Conservation (phyloP, 2,888 invertebrate species). For the Andrena hattorfiana region DNA sequence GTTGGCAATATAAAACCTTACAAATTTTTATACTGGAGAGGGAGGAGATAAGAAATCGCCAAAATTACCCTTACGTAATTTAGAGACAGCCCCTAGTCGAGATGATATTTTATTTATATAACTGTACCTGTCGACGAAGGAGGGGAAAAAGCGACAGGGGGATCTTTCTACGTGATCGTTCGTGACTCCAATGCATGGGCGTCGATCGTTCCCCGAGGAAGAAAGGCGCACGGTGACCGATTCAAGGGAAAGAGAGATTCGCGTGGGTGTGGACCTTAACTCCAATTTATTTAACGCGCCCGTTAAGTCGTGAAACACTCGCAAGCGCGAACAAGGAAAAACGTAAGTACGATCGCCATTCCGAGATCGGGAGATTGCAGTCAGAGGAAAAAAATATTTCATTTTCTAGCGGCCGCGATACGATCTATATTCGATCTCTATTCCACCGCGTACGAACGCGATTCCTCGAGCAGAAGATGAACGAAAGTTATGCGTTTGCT, state of each 20-base stretch:
- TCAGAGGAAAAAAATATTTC: constrained; percentile 12
- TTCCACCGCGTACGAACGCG: neutral
- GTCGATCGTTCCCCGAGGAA: constrained; percentile 43
- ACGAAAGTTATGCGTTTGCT: constrained; percentile 56
- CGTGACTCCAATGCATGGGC: constrained; percentile 59
- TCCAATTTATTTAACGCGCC: constrained; percentile 53
- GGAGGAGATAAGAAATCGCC: too few relatives aligned
- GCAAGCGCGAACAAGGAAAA: constrained; percentile 16
- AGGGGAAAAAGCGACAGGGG: constrained; percentile 31
- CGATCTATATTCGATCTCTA: constrained; percentile 33
- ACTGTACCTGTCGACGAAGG: constrained; percentile 25
- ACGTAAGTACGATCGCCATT: constrained; percentile 18
- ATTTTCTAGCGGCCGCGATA: constrained; percentile 22
- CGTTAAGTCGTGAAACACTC: constrained; percentile 32
- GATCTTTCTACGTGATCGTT: constrained; percentile 64
- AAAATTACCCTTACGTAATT: too few relatives aligned
- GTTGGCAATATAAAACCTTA: too few relatives aligned
- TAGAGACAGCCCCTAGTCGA: neutral
- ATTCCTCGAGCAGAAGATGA: constrained; percentile 32
- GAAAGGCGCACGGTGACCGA: constrained; percentile 24
- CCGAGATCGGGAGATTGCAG: constrained; percentile 10
- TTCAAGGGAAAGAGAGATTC: constrained; percentile 44
- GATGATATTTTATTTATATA: constrained; percentile 53
- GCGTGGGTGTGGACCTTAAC: constrained; percentile 51
- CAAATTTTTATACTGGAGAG: too few relatives aligned